Percentiles rank a stretch among this genome's conserved stretches.
These are phyloP conservation scores for Cheilosia scutellata DNA, from an alignment of 2,888 invertebrate species.

Conservation along the genomic window DNA sequence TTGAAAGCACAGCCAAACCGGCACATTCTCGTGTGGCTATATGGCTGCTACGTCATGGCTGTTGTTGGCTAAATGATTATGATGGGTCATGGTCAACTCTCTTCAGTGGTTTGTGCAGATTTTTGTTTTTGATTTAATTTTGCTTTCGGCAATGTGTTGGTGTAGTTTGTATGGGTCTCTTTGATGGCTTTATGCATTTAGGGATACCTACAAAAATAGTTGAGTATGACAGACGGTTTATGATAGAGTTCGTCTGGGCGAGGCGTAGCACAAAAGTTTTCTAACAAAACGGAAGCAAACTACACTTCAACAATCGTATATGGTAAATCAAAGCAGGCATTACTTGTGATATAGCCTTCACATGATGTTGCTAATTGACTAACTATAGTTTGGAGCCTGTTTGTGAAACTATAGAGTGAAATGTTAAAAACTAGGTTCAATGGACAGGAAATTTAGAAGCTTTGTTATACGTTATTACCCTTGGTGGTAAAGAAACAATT, in stretches of 20 bases:
- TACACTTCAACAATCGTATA: too few relatives aligned
- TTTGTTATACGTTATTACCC: not conserved
- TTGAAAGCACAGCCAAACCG: slow-evolving; percentile 17
- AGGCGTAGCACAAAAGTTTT: too few relatives aligned
- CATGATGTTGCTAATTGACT: not conserved
- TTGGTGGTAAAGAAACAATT: not conserved
- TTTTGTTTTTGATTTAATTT: slow-evolving; percentile 4
- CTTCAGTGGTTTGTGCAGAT: slow-evolving; percentile 16
- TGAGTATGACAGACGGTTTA: not conserved
- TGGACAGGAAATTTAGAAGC: not conserved
- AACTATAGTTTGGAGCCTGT: not conserved
- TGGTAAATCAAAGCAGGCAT: not conserved
- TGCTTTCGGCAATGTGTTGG: not conserved
- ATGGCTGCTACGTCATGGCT: slow-evolving; percentile 6
- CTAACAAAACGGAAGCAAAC: not conserved
- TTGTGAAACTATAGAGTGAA: not conserved
- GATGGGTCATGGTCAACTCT: slow-evolving; percentile 57
- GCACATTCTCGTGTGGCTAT: not conserved
- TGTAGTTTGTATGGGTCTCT: not conserved
- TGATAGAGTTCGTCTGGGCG: too few relatives aligned
- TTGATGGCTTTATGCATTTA: not conserved
- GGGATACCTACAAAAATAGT: not conserved
- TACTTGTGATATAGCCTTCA: not conserved
- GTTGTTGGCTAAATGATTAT: slow-evolving; percentile 14
- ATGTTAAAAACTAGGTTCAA: not conserved